Evolutionary conservation across 2,797 vertebrate species (phyloP).

Genomic region (Lycodopsis pacificus): DNA sequence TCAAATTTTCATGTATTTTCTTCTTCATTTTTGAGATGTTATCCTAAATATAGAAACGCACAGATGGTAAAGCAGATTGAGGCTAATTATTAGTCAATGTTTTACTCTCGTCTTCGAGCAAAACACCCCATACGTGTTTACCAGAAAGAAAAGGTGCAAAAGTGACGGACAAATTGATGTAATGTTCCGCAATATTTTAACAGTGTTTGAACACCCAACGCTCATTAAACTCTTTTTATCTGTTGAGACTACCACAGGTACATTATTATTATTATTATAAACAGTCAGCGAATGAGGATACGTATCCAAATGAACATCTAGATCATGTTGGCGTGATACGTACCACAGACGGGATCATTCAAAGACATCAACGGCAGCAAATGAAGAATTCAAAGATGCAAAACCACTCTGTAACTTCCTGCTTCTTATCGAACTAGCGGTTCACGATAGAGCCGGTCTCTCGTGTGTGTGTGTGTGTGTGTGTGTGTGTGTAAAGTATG

Average conservation of each 20-base stretch:
- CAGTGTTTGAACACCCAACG: background rate
- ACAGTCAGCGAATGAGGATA: background rate
- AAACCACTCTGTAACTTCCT: constrained; percentile 1
- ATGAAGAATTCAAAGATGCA: background rate
- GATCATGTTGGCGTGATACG: background rate
- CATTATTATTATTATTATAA: no score
- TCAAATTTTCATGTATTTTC: background rate
- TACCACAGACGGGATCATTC: constrained; percentile 23
- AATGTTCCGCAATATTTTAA: background rate
- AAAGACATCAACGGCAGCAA: background rate
- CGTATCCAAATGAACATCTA: background rate
- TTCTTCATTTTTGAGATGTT: no score
- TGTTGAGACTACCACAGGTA: background rate
- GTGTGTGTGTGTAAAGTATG: background rate
- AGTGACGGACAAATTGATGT: background rate
- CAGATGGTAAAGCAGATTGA: background rate
- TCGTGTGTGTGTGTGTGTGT: background rate
- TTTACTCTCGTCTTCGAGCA: background rate
- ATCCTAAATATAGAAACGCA: background rate
- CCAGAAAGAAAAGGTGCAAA: background rate
- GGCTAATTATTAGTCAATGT: background rate
- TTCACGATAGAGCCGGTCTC: background rate
- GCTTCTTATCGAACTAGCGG: background rate
- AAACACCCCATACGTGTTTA: background rate
- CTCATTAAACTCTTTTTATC: background rate